A percentile compares a stretch with the other conserved stretches of the same genome.
These are phyloP conservation scores for Pemphigus obesinymphae DNA, from an alignment of 1,140 invertebrate species.

Conservation along the genomic window DNA sequence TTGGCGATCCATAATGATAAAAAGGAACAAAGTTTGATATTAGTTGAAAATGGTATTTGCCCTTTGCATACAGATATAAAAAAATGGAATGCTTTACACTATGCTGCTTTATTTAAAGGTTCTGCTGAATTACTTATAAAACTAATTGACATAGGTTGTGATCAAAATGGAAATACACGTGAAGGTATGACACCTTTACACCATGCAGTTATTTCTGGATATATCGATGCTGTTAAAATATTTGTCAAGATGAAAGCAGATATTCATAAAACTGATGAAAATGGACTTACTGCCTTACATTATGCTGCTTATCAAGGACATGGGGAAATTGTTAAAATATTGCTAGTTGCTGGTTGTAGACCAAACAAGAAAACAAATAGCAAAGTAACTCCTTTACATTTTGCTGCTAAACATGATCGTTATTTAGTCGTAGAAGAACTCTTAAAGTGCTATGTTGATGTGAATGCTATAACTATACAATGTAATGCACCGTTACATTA, in stretches of 20 bases:
- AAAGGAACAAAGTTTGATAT: slow-evolving; percentile 29
- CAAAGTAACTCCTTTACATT: slow-evolving; percentile 35
- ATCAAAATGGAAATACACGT: slow-evolving; percentile 16
- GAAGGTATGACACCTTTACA: slow-evolving; percentile 32
- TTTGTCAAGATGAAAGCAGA: slow-evolving; percentile 15
- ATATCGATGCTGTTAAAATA: slow-evolving; percentile 19
- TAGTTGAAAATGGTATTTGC: slow-evolving; percentile 23
- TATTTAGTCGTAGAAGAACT: slow-evolving; percentile 2
- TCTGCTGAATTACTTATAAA: slow-evolving; percentile 7
- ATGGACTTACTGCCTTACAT: slow-evolving; percentile 38
- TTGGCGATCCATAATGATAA: slow-evolving; percentile 4
- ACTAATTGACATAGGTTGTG: slow-evolving; percentile 9
- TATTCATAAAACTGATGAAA: slow-evolving; percentile 26
- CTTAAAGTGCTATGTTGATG: slow-evolving; percentile 3
- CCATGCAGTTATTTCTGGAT: slow-evolving; percentile 37
- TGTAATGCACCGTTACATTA: slow-evolving; percentile 36
- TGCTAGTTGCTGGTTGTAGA: slow-evolving; percentile 20
- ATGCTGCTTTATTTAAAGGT: slow-evolving; percentile 27
- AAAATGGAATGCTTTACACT: slow-evolving; percentile 37
- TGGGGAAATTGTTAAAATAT: slow-evolving; percentile 31
- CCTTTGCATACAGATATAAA: slow-evolving; percentile 36
- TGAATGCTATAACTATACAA: slow-evolving; percentile 26
- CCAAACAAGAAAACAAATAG: slow-evolving; percentile 28
- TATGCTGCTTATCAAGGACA: slow-evolving; percentile 33
- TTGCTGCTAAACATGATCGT: slow-evolving; percentile 28